Conservation (phyloP, 2,888 invertebrate genomes). For the Cynaeus angustus region DNA sequence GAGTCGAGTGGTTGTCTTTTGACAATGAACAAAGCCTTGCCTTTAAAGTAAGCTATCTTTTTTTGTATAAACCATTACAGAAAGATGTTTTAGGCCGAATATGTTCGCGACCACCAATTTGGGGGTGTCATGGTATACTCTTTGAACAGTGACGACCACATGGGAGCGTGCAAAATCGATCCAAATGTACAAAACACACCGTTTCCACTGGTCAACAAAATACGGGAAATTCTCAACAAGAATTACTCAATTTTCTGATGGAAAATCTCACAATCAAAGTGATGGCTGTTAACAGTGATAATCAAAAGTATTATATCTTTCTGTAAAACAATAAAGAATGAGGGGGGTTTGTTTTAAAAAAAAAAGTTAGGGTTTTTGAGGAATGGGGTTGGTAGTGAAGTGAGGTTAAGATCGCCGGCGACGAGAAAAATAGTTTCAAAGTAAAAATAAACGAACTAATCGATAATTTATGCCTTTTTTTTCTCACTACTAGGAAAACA, state of each 20-base stretch:
- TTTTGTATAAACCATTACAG: background rate
- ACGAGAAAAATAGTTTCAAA: no score
- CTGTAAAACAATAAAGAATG: constrained; percentile 7
- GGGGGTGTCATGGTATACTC: constrained; percentile 91
- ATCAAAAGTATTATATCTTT: constrained; percentile 32
- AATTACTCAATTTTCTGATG: constrained; percentile 47
- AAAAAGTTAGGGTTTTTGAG: background rate
- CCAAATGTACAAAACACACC: constrained; percentile 13
- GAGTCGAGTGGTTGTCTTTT: constrained; percentile 88
- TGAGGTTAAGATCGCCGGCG: no score
- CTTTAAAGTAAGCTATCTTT: constrained; percentile 75
- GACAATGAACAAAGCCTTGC: constrained; percentile 82
- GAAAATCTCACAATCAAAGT: constrained; percentile 16
- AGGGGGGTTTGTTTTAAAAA: no score
- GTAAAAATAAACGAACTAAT: no score
- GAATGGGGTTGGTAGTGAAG: background rate
- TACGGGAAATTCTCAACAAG: constrained; percentile 40
- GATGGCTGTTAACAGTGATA: constrained; percentile 40
- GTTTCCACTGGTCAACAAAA: constrained; percentile 43
- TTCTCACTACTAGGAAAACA: no score
- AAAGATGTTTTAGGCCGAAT: constrained; percentile 66
- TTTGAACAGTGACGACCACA: constrained; percentile 86
- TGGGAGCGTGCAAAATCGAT: constrained; percentile 73
- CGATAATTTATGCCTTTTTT: no score
- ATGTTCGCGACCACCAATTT: constrained; percentile 77